Conservation (phyloP, 2,888 invertebrate species). For the Cantharis rustica region DNA sequence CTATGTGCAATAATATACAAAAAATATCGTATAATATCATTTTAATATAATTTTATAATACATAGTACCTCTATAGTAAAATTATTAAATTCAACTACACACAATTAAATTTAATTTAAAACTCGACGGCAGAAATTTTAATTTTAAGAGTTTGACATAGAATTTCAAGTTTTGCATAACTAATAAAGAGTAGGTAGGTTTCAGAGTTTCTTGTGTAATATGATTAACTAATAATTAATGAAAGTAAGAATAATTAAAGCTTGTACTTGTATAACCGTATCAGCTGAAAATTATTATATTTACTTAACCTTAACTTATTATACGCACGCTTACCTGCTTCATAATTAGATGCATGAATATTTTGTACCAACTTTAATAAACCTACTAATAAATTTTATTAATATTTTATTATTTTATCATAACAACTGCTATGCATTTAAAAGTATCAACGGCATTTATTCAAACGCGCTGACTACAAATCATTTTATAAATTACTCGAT, state of each 20-base stretch:
- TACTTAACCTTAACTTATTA: slow-evolving; percentile 8
- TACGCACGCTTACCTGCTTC: background rate
- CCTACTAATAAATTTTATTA: background rate
- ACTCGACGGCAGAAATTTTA: background rate
- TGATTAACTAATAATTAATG: slow-evolving; percentile 14
- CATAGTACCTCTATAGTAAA: too few species aligned
- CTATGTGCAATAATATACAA: background rate
- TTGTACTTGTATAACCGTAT: slow-evolving; percentile 5
- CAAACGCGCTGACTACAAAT: background rate
- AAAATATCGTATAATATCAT: background rate
- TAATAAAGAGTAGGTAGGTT: background rate
- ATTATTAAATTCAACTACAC: background rate
- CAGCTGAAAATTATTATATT: slow-evolving; percentile 12
- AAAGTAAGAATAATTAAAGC: slow-evolving; percentile 11
- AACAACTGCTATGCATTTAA: background rate
- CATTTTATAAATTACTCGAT: background rate
- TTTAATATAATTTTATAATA: background rate
- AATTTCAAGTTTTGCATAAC: background rate
- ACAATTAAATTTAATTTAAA: background rate
- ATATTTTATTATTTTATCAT: background rate
- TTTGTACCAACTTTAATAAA: background rate
- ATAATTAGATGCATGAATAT: background rate
- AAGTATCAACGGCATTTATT: background rate
- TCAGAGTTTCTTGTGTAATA: slow-evolving; percentile 12
- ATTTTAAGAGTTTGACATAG: background rate